Conservation (phyloP, 2,888 invertebrate species). For the Temnothorax unifasciatus region DNA sequence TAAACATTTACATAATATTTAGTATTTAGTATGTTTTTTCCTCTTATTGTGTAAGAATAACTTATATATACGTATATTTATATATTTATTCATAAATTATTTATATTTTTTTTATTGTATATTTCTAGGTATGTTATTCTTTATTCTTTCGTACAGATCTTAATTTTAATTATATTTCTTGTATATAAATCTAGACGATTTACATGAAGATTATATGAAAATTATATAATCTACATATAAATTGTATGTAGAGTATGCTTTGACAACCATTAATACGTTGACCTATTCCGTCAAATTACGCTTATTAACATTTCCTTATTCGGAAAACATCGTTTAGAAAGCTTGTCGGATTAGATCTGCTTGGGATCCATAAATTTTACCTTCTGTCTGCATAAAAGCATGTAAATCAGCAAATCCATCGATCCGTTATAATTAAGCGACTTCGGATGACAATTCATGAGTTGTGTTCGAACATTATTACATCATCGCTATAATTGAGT, state of each 20-base stretch:
- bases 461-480: constrained; percentile 12
- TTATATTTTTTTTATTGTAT: not conserved
- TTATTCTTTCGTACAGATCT: not conserved
- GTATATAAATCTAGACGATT: not conserved
- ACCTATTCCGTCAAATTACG: not conserved
- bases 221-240: not conserved
- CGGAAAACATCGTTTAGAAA: not conserved
- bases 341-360: not conserved
- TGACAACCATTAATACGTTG: not conserved
- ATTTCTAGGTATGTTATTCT: not conserved
- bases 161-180: not conserved
- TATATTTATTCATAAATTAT: not conserved
- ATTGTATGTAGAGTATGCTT: not conserved
- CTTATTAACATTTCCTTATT: not conserved
- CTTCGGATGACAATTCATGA: not conserved
- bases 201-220: not conserved
- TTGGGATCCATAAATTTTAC: not conserved
- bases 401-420: not conserved
- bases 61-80: not conserved
- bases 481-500: constrained; percentile 40
- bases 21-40: not conserved
- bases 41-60: not conserved
- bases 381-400: not conserved
- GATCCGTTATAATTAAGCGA: constrained; percentile 21
- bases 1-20: not conserved